A percentile compares a stretch with the other conserved stretches of the same genome.
Evolutionary conservation across 2,888 invertebrate species (phyloP).

Genomic region (Helleia helle): DNA sequence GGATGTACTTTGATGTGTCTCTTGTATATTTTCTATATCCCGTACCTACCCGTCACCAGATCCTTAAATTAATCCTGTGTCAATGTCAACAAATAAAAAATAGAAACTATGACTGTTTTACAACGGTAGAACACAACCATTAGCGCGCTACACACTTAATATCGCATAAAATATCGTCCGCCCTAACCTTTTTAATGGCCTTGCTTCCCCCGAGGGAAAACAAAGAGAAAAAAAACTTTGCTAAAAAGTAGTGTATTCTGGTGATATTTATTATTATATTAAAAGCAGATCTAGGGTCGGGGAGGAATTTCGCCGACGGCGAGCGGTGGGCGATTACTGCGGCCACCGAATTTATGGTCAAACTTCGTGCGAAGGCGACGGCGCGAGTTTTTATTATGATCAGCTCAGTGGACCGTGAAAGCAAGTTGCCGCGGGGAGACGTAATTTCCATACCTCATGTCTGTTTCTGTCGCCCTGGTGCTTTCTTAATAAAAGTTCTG

Average conservation of each 20-base stretch:
- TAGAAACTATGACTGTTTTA: no score
- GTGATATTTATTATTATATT: slow-evolving; percentile 70
- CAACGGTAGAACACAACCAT: slow-evolving; percentile 53
- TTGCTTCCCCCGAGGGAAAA: slow-evolving; percentile 54
- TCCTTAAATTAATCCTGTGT: no score
- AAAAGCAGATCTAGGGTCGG: slow-evolving; percentile 58
- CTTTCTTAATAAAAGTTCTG: slow-evolving; percentile 64
- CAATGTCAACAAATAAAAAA: no score
- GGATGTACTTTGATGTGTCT: no score
- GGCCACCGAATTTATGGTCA: slow-evolving; percentile 74
- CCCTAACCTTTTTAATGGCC: slow-evolving; percentile 69
- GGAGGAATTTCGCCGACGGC: slow-evolving; percentile 51
- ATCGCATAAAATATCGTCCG: slow-evolving; percentile 65
- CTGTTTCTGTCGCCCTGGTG: slow-evolving; percentile 63
- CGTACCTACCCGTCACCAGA: no score
- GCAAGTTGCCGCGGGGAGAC: slow-evolving; percentile 65
- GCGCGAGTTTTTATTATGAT: slow-evolving; percentile 75
- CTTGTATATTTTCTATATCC: no score
- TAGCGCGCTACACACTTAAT: slow-evolving; percentile 68
- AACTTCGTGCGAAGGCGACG: slow-evolving; percentile 70
- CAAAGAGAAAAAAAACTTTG: slow-evolving; percentile 55
- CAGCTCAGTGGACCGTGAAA: slow-evolving; percentile 75
- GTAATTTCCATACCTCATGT: slow-evolving; percentile 72
- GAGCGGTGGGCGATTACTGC: slow-evolving; percentile 48
- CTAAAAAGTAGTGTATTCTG: slow-evolving; percentile 58